phyloP scores from a whole-genome alignment of 2,888 invertebrate species.

The Meteorus cinctellus region DNA sequence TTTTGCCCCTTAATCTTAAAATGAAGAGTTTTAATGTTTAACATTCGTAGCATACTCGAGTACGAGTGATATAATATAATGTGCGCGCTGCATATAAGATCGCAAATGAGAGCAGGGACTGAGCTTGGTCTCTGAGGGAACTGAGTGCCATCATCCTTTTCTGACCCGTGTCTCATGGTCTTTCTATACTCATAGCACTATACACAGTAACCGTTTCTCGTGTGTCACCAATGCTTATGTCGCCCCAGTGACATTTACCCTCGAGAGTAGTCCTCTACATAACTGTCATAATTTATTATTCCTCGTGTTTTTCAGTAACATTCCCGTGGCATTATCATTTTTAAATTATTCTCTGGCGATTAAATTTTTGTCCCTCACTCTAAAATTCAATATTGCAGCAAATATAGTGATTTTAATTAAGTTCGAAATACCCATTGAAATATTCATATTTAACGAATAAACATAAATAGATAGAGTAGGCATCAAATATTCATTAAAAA shows the following conservation, averaged over 20 bases:
- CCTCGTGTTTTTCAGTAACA: constrained; percentile 17
- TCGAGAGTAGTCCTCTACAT: constrained; percentile 48
- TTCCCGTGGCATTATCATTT: constrained; percentile 7
- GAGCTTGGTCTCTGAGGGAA: constrained; percentile 57
- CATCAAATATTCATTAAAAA: too few species aligned
- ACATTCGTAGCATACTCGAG: constrained; percentile 59
- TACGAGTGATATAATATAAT: constrained; percentile 63
- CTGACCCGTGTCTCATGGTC: constrained; percentile 51
- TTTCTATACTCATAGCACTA: constrained; percentile 24
- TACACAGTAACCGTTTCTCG: constrained; percentile 40
- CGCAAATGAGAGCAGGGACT: constrained; percentile 65
- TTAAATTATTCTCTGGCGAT: constrained; percentile 2
- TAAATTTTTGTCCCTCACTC: neutral
- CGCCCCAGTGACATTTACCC: constrained; percentile 52
- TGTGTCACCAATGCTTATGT: constrained; percentile 48
- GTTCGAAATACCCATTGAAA: too few species aligned
- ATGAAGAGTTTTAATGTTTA: constrained; percentile 61
- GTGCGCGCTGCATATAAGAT: constrained; percentile 67
- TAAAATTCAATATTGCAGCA: too few species aligned
- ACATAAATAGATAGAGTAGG: too few species aligned
- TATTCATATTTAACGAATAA: too few species aligned
- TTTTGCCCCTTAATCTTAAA: constrained; percentile 25
- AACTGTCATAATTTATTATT: constrained; percentile 30
- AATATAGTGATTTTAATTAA: too few species aligned
- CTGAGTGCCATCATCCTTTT: constrained; percentile 63